phyloP scores from a whole-genome alignment of 2,797 vertebrate species.

The Steatocranus sp. region DNA sequence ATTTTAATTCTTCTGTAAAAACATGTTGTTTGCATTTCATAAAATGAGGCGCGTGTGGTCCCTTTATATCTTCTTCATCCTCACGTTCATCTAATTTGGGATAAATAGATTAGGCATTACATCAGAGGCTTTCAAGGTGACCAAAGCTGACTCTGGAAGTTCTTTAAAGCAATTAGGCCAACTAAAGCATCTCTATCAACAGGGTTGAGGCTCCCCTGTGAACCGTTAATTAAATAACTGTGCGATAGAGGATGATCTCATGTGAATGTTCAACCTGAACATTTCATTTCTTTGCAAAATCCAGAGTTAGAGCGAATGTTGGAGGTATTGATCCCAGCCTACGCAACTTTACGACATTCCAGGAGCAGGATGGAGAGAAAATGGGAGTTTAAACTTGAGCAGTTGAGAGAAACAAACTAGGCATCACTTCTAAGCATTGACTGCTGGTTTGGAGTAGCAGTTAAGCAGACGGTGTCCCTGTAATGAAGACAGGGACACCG shows the following conservation, averaged over 20 bases:
- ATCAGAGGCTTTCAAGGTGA: not conserved
- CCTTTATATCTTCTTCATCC: not conserved
- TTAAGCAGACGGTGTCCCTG: not conserved
- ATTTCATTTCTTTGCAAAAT: slow-evolving; percentile 47
- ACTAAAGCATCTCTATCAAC: not conserved
- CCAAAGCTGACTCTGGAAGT: not conserved
- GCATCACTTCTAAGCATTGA: not conserved
- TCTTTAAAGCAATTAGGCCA: not conserved
- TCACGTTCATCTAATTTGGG: not conserved
- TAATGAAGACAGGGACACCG: too few species aligned
- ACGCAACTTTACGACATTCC: not conserved
- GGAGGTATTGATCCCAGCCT: slow-evolving; percentile 24
- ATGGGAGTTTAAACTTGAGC: not conserved
- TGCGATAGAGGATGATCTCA: slow-evolving; percentile 2
- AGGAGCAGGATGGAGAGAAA: not conserved
- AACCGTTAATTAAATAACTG: not conserved
- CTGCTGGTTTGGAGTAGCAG: not conserved
- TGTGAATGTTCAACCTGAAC: not conserved
- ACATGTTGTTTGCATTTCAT: not conserved
- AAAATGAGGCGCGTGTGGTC: not conserved
- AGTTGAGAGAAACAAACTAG: not conserved
- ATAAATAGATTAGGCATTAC: not conserved
- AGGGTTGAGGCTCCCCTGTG: not conserved
- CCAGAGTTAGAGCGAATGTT: not conserved
- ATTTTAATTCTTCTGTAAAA: not conserved